Evolutionary conservation across 2,888 invertebrate species (phyloP).

Genomic region (Capitulum mitella): DNA sequence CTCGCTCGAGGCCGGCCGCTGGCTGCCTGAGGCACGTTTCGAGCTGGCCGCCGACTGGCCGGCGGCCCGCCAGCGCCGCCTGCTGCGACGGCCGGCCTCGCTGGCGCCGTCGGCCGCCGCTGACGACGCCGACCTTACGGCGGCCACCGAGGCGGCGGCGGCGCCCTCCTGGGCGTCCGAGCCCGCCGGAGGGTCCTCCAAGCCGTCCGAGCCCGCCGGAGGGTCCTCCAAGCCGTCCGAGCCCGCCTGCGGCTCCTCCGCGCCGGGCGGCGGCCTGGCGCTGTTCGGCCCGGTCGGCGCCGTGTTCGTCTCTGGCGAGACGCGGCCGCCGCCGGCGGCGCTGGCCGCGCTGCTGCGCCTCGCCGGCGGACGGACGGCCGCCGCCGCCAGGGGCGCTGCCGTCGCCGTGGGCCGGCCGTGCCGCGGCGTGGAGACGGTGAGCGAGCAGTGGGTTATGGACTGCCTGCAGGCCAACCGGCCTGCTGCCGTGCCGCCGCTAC

Average conservation of each 20-base stretch:
- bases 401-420: constrained; percentile 2
- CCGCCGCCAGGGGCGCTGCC: background rate
- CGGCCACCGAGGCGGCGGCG: background rate
- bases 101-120: background rate
- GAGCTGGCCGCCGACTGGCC: background rate
- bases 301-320: background rate
- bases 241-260: background rate
- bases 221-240: too few relatives aligned
- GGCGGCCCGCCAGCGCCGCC: background rate
- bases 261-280: background rate
- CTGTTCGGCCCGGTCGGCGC: background rate
- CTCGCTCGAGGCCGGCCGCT: background rate
- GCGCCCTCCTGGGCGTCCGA: too few relatives aligned
- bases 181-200: too few relatives aligned
- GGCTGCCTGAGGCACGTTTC: constrained; percentile 6
- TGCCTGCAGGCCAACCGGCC: too few relatives aligned
- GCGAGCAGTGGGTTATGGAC: constrained; percentile 8
- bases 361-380: background rate
- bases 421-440: background rate
- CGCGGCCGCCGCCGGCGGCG: background rate
- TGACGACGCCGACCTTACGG: background rate
- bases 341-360: background rate
- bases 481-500: background rate
- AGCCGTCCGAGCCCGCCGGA: background rate
- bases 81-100: background rate